Conservation (phyloP, 2,113 vertebrate genomes). For the Hippotragus niger region DNA sequence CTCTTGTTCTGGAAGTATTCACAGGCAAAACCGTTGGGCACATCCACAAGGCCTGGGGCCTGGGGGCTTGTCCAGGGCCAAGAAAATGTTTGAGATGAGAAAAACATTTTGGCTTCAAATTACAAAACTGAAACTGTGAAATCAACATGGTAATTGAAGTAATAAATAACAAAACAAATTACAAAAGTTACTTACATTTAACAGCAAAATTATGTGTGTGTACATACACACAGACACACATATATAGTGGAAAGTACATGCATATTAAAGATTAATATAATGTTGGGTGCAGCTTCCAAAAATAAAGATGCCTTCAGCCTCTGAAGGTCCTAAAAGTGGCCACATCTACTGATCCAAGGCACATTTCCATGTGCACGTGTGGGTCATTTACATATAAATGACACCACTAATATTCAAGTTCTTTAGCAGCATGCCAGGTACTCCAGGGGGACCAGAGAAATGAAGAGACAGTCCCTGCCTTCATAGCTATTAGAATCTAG, state of each 20-base stretch:
- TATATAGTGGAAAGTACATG: neutral
- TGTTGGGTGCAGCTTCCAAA: neutral
- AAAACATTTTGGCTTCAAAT: neutral
- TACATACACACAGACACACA: neutral
- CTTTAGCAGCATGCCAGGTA: neutral
- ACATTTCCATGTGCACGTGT: neutral
- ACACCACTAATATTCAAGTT: neutral
- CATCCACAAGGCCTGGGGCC: neutral
- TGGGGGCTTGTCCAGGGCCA: neutral
- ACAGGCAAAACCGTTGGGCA: neutral
- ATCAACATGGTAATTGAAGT: neutral
- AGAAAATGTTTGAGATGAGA: slow-evolving; percentile 28
- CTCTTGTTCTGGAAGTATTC: slow-evolving; percentile 16
- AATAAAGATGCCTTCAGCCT: neutral
- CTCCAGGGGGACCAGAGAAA: neutral
- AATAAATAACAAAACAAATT: slow-evolving; percentile 29
- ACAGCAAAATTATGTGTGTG: neutral
- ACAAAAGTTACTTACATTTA: slow-evolving; percentile 33
- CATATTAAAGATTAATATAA: slow-evolving; percentile 1
- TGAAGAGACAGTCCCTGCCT: neutral
- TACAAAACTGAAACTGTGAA: slow-evolving; percentile 35
- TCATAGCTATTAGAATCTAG: neutral
- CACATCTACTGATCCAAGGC: neutral
- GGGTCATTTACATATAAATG: neutral
- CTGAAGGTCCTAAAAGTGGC: neutral